phyloP scores from a whole-genome alignment of 2,888 invertebrate genomes.

The Tenodera sinensis region DNA sequence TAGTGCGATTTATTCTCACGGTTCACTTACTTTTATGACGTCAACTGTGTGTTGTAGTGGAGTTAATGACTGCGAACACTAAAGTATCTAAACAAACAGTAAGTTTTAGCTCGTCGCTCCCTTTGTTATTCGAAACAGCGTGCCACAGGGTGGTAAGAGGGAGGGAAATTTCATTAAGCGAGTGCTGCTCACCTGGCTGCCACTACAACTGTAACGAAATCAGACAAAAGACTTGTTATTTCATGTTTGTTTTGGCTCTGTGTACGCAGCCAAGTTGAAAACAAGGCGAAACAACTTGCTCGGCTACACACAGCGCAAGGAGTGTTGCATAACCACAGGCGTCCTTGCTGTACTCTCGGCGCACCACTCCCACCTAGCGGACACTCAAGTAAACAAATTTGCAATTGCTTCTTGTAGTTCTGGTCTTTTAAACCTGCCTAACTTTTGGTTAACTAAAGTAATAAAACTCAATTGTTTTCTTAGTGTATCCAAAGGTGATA shows the following conservation, averaged over 20 bases:
- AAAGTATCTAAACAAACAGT: neutral
- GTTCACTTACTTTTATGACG: too few species aligned
- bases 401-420: too few species aligned
- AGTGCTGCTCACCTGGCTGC: neutral
- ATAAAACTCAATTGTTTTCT: too few species aligned
- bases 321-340: neutral
- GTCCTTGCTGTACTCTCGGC: neutral
- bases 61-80: neutral
- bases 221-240: neutral
- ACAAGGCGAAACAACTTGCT: neutral
- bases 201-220: neutral
- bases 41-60: too few species aligned
- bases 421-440: too few species aligned
- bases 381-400: neutral
- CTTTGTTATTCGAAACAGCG: neutral
- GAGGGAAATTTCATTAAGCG: neutral
- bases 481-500: too few species aligned
- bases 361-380: neutral
- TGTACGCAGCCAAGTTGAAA: neutral
- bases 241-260: neutral
- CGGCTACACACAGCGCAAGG: neutral
- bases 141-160: neutral
- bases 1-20: too few species aligned
- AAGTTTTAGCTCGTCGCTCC: neutral
- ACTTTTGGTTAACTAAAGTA: too few species aligned